Base-by-base conservation (phyloP, 2,113 vertebrate species). In the Empidonax alnorum region DNA sequence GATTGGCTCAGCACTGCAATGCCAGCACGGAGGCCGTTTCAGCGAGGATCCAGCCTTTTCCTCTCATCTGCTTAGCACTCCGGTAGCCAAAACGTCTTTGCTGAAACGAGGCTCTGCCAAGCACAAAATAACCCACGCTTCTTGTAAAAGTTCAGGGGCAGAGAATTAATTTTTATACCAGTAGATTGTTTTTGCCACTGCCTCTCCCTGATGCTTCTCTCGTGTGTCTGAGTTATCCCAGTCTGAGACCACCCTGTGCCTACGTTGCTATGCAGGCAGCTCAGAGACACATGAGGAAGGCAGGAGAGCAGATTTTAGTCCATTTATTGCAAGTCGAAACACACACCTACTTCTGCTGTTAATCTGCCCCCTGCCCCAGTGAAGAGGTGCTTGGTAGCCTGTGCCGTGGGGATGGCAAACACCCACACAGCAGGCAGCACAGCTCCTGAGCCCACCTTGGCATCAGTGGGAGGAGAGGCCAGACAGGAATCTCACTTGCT, bases 161-260 rank as follows among this genome's bases (percentile, higher is more conserved):
- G 16, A 1, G 33, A 87, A 73, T 52, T 81, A 21, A 14, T 80
- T 93, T 69, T 74, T 55, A 24, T 18, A 31, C 47, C 50, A 63
- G 14, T 13, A 50, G 42, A 6, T 80, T 62, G 6, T 10, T 82
- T 53, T 80, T 62, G 33, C 39, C 27, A 2, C 78, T 65, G 75
- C 27, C 23, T 44, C n/a, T 76, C 37, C 50, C 44, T 0, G 0
- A 47, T 41, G 52, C 17, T 59, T 30, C 35, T 74, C 5, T n/a
- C 22, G 0, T 3, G 46, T 20, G 7, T 37, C 22, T 62, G 84
- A 95, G 73, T n/a, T 71, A 67, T 6, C 49, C 66, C 74, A 90
- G 58, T 14, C 69, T 1, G 1, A 68, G 61, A 46, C 14, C 0
- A 0, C 7, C 4, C 46, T 0, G 0, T 42, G 65, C 41, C 61